These are phyloP conservation scores for Butorides virescens DNA, from an alignment of 2,113 vertebrate genomes.

Conservation along the genomic window DNA sequence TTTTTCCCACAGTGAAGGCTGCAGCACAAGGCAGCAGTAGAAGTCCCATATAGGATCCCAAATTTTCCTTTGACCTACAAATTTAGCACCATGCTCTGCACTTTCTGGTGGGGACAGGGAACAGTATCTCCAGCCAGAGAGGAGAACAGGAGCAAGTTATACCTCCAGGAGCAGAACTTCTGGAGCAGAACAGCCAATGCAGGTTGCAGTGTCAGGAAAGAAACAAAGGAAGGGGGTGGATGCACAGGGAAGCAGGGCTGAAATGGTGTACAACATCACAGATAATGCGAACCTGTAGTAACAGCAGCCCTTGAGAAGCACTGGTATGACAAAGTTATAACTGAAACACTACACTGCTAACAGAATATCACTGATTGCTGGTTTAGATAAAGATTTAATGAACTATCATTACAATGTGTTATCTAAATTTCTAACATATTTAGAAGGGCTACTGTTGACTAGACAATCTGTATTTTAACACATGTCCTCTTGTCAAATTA, in stretches of 20 bases:
- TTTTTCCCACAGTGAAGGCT: not conserved
- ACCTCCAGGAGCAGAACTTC: not conserved
- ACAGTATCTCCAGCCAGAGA: not conserved
- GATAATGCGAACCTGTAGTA: not conserved
- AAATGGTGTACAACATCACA: rapidly evolving
- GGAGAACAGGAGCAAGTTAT: not conserved
- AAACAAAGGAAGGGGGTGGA: not conserved
- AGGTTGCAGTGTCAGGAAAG: not conserved
- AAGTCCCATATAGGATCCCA: not conserved
- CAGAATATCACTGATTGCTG: not conserved
- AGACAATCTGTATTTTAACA: not conserved
- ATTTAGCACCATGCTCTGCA: not conserved
- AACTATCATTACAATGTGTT: not conserved
- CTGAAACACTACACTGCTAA: not conserved
- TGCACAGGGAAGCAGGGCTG: not conserved
- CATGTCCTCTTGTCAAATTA: not conserved
- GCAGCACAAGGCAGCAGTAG: not conserved
- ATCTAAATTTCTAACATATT: not conserved
- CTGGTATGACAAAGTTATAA: not conserved
- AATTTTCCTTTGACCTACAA: not conserved
- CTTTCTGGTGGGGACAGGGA: not conserved
- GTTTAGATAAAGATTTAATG: not conserved
- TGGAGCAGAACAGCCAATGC: not conserved
- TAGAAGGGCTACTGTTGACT: not conserved
- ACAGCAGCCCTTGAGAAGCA: not conserved